Percentiles rank a stretch among this genome's conserved stretches.
Conservation (phyloP, 2,113 vertebrate species). For the Bubo bubo region DNA sequence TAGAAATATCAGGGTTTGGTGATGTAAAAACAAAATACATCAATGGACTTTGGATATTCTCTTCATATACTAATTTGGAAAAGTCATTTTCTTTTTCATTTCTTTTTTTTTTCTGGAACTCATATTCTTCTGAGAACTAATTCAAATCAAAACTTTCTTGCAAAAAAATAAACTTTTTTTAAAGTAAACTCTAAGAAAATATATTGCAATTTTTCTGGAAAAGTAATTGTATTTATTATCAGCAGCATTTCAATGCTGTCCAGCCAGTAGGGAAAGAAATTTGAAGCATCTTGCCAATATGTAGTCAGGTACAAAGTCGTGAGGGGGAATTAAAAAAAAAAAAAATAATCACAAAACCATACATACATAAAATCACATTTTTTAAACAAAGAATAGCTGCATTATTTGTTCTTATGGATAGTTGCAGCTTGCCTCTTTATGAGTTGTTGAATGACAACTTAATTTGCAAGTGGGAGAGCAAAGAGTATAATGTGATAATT, state of each 20-base stretch:
- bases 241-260: not conserved
- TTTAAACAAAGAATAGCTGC: not conserved
- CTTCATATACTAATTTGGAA: not conserved
- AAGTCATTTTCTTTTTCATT: not conserved
- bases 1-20: not conserved
- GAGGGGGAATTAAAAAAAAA: rapidly evolving
- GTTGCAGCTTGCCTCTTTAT: not conserved
- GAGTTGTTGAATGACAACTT: conserved; percentile 49
- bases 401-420: conserved; percentile 20
- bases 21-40: not conserved
- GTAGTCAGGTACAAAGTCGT: not conserved
- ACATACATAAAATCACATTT: not conserved
- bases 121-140: not conserved
- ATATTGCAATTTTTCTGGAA: not conserved
- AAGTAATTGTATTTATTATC: not conserved
- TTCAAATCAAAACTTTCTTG: not conserved
- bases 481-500: conserved; percentile 33
- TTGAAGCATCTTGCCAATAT: not conserved
- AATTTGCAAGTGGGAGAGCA: conserved; percentile 50
- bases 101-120: not conserved
- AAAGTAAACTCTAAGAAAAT: not conserved
- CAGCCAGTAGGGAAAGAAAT: not conserved
- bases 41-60: not conserved
- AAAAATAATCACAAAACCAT: not conserved
- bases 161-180: not conserved